Percentiles rank a stretch among this genome's conserved stretches.
phyloP scores from a whole-genome alignment of 2,888 invertebrate genomes.

The Troglohyphantes excavatus region DNA sequence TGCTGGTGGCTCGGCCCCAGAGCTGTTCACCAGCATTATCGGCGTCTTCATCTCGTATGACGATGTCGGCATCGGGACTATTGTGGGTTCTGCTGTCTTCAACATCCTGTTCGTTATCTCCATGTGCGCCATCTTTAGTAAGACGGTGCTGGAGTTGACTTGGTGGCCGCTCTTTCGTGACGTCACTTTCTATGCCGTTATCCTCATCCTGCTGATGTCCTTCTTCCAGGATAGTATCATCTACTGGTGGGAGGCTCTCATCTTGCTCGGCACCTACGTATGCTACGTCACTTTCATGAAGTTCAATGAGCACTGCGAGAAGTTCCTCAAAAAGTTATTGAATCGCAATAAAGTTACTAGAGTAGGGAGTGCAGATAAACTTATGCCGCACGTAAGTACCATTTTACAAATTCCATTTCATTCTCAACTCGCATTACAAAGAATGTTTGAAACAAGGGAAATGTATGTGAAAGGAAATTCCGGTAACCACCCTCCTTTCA shows the following conservation, averaged over 20 bases:
- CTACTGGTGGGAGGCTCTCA: conserved; percentile 92
- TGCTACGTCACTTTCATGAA: conserved; percentile 98
- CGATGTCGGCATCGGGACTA: conserved; percentile 94
- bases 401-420: not conserved
- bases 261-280: conserved; percentile 93
- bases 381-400: conserved; percentile 96
- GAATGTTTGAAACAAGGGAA: too few species aligned
- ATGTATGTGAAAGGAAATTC: too few species aligned
- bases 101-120: conserved; percentile 99
- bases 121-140: conserved; percentile 97
- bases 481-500: too few species aligned
- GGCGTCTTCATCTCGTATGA: conserved; percentile 99
- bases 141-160: conserved; percentile 93
- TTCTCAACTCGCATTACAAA: too few species aligned
- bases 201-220: conserved; percentile 94
- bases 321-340: conserved; percentile 93
- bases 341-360: conserved; percentile 88
- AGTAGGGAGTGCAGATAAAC: conserved; percentile 91
- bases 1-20: conserved; percentile 98
- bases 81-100: conserved; percentile 98
- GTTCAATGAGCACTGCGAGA: conserved; percentile 94
- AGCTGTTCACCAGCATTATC: conserved; percentile 95
- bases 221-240: conserved; percentile 97
- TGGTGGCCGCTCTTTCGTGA: conserved; percentile 99
- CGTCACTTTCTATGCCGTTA: conserved; percentile 96